These are phyloP conservation scores for Ageneiosus marmoratus DNA, from an alignment of 2,113 vertebrate genomes.

Conservation along the genomic window DNA sequence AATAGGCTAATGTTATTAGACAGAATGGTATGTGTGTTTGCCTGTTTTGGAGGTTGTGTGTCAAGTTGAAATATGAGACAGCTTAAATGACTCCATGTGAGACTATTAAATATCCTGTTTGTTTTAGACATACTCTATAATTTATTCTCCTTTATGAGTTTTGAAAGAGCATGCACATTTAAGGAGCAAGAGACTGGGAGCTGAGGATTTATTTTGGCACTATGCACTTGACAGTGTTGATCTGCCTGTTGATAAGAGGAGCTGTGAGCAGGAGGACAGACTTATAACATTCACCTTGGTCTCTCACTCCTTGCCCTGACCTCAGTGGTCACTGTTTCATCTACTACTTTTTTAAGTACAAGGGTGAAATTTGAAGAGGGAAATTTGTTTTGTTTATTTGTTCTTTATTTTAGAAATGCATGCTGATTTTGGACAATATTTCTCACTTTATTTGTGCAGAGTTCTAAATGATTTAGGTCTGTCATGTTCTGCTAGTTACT, in stretches of 20 bases:
- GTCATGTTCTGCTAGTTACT: neutral
- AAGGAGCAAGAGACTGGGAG: constrained; percentile 19
- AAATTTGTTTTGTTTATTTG: neutral
- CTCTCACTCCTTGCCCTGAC: neutral
- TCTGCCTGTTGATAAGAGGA: constrained; percentile 35
- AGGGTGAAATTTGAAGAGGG: neutral
- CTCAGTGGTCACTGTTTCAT: neutral
- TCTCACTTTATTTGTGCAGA: neutral
- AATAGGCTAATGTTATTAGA: neutral
- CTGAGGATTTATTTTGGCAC: constrained; percentile 47
- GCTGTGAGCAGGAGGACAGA: neutral
- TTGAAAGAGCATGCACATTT: constrained; percentile 37
- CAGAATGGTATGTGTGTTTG: constrained; percentile 16
- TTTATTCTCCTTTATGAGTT: constrained; percentile 21
- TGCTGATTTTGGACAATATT: neutral
- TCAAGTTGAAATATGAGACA: constrained; percentile 39
- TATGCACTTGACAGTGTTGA: constrained; percentile 21
- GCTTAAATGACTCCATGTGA: constrained; percentile 38
- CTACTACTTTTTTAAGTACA: neutral
- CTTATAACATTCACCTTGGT: constrained; percentile 25
- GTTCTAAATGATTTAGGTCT: neutral
- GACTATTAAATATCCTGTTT: constrained; percentile 34
- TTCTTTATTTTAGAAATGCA: neutral
- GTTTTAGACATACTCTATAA: constrained; percentile 38
- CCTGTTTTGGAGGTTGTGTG: constrained; percentile 18